Conservation (phyloP, 2,113 vertebrate species). For the Oenanthe oenanthe region DNA sequence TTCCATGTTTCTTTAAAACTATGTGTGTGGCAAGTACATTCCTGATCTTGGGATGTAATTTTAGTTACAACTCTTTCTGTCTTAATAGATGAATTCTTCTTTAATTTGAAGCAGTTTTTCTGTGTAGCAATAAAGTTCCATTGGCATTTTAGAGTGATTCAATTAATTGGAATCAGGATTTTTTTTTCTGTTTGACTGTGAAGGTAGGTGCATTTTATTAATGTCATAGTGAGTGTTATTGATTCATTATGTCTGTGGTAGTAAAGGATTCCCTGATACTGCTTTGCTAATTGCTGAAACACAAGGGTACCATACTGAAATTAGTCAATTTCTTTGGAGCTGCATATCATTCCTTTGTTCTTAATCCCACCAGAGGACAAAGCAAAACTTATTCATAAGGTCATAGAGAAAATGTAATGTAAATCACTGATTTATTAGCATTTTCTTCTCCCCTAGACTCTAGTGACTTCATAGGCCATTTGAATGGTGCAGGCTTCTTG, state of each 20-base stretch:
- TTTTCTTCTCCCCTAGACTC: neutral
- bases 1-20: neutral
- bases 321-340: neutral
- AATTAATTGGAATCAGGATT: neutral
- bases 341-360: neutral
- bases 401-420: neutral
- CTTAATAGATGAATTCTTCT: neutral
- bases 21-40: neutral
- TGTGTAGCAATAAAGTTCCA: neutral
- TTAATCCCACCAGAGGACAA: neutral
- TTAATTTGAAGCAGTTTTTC: neutral
- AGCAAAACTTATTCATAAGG: neutral
- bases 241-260: neutral
- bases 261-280: neutral
- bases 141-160: neutral
- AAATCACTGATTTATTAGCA: neutral
- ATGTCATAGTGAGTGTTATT: neutral
- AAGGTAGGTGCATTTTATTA: neutral
- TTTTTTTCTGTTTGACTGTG: neutral
- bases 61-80: neutral
- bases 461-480: neutral
- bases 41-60: neutral
- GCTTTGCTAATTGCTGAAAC: neutral
- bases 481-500: neutral
- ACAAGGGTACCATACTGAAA: neutral